Conservation (phyloP, 2,888 invertebrate species). For the Drosophila putrida region DNA sequence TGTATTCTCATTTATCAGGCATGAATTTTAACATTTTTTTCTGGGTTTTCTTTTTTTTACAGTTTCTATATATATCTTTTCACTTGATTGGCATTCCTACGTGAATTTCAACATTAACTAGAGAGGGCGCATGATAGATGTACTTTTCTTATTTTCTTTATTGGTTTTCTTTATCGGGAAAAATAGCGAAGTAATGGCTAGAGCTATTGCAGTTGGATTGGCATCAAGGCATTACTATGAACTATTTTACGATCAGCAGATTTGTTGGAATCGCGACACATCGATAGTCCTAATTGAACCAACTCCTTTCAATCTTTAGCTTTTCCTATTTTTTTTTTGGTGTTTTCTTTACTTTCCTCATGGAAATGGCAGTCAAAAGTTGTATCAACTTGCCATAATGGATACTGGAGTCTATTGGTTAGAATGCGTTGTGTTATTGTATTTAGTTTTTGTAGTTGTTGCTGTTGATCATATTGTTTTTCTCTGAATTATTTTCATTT, state of each 20-base stretch:
- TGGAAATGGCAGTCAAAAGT: slow-evolving; percentile 20
- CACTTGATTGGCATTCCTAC: slow-evolving; percentile 71
- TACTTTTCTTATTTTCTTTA: slow-evolving; percentile 3
- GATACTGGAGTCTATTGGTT: slow-evolving; percentile 33
- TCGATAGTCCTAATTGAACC: slow-evolving; percentile 17
- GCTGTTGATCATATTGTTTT: slow-evolving; percentile 29
- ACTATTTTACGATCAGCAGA: slow-evolving; percentile 1
- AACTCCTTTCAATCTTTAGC: slow-evolving; percentile 10
- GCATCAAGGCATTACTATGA: slow-evolving; percentile 35
- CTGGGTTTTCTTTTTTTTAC: slow-evolving; percentile 41
- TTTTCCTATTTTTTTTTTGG: slow-evolving; percentile 22
- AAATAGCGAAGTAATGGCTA: slow-evolving; percentile 30
- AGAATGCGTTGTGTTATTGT: slow-evolving; percentile 14
- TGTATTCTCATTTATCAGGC: slow-evolving; percentile 53
- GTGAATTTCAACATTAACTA: slow-evolving; percentile 70
- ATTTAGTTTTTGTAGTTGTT: slow-evolving; percentile 20
- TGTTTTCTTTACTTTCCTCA: slow-evolving; percentile 21
- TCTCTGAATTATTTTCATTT: slow-evolving; percentile 34
- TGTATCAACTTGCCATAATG: slow-evolving; percentile 32
- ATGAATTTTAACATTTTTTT: slow-evolving; percentile 60
- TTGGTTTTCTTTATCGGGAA: slow-evolving; percentile 1
- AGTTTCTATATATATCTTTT: slow-evolving; percentile 42
- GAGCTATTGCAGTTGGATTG: slow-evolving; percentile 19
- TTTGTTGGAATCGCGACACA: slow-evolving; percentile 31
- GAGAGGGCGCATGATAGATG: slow-evolving; percentile 42